Base-by-base conservation (phyloP, 1,140 invertebrate genomes). In the Drosophila albomicans region DNA sequence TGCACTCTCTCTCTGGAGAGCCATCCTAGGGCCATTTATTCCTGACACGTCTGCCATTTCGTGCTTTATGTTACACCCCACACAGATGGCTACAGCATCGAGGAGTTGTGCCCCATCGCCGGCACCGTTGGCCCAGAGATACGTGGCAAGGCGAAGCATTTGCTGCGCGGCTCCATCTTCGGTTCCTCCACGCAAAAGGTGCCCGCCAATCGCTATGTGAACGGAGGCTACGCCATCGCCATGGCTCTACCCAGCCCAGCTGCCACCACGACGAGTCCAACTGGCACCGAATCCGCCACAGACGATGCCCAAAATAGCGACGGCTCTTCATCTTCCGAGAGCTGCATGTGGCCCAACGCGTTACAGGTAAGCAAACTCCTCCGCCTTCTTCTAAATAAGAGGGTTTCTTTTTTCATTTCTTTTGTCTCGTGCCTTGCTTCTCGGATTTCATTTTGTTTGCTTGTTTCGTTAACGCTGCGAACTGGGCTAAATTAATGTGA, bases 331-430 rank as follows among this genome's bases (percentile, higher is more conserved):
- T 15, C 52, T 5, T 54, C 79, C 0, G 91, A 92, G 57, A 92
- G 77, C 58, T 92, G 91, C 61, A 92, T 92, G 89, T 92, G 91
- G 91, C 91, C 91, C 46, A 92, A 92, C 79, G 91, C 91, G 11
- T 70, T 92, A 20, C 91, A 92, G 91, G 91, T 92, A 51, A 73
- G 72, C 3, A 43, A 51, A 58, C 3, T 52, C 20, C 10, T 13
- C 10, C 49, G 10, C 1, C 28, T n/a, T n/a, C 3, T 25, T 10
- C 25, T 6, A 1, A 5, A 32, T 5, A 10, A 11, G n/a, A 13
- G 11, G 11, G 2, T 28, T 51, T 28, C 4, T 52, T n/a, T 30
- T 32, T 52, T 52, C 16, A 20, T 15, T 16, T 48, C 13, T 25
- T 25, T 25, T 25, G 20, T 3, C 20, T 25, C 20, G 20, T 25